A percentile compares a stretch with the other conserved stretches of the same genome.
Conservation (phyloP, 2,113 vertebrate species). For the Cariama cristata region DNA sequence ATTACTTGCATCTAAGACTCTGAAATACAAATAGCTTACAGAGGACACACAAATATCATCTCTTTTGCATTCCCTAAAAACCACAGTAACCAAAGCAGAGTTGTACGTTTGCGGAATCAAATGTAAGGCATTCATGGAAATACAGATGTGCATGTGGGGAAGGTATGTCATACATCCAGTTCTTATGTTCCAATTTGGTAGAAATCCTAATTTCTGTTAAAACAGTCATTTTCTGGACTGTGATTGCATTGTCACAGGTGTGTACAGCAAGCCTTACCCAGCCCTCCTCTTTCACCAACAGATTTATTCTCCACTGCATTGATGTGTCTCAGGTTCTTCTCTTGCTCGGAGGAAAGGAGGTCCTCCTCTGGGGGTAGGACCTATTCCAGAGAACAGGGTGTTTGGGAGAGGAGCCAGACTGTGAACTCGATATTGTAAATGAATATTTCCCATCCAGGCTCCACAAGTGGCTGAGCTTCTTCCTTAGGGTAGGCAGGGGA, state of each 20-base stretch:
- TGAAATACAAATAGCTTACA: neutral
- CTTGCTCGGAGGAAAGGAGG: neutral
- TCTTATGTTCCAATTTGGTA: neutral
- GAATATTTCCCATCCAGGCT: neutral
- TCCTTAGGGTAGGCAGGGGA: neutral
- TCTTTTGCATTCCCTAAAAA: neutral
- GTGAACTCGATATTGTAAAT: neutral
- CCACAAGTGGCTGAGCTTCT: neutral
- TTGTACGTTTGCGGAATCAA: neutral
- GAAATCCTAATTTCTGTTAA: neutral
- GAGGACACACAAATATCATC: neutral
- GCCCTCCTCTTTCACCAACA: neutral
- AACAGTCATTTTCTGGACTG: neutral
- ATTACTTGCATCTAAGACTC: no score
- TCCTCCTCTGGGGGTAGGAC: neutral
- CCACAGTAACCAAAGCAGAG: no score
- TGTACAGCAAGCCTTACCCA: neutral
- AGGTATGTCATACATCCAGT: neutral
- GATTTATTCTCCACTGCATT: neutral
- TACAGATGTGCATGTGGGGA: neutral
- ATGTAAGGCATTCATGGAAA: neutral
- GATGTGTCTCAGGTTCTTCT: neutral
- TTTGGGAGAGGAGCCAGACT: neutral
- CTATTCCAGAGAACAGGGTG: rapidly evolving
- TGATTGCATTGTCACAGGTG: neutral